These are phyloP conservation scores for Diorhabda carinulata DNA, from an alignment of 1,140 invertebrate genomes.

Conservation along the genomic window DNA sequence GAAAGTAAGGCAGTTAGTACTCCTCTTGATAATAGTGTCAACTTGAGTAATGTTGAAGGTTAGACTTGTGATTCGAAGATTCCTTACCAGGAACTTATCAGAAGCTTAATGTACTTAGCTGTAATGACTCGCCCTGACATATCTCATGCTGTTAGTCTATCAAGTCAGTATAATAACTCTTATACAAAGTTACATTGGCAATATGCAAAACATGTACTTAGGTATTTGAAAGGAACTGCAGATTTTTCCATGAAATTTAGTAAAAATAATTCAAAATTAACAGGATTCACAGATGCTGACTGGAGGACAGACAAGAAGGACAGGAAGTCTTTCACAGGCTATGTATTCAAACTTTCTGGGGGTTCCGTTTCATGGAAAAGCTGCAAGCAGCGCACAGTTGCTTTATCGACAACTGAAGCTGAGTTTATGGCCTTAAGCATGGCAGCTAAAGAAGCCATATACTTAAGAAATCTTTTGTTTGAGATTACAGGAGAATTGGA, in stretches of 20 bases:
- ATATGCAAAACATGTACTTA: slow-evolving; percentile 49
- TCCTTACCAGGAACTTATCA: slow-evolving; percentile 45
- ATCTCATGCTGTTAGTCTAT: slow-evolving; percentile 39
- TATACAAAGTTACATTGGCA: slow-evolving; percentile 46
- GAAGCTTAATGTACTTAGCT: slow-evolving; percentile 48
- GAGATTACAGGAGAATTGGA: slow-evolving; percentile 26
- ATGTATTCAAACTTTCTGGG: slow-evolving; percentile 36
- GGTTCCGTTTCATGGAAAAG: slow-evolving; percentile 37
- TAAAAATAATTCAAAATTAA: slow-evolving; percentile 24
- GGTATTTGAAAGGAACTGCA: slow-evolving; percentile 46
- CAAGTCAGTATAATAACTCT: slow-evolving; percentile 42
- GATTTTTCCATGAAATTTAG: slow-evolving; percentile 11
- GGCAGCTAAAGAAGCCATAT: slow-evolving; percentile 36
- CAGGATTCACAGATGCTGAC: slow-evolving; percentile 47
- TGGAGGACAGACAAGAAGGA: slow-evolving; percentile 41
- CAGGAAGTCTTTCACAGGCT: slow-evolving; percentile 44
- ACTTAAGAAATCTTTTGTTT: slow-evolving; percentile 42
- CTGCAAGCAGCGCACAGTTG: slow-evolving; percentile 43
- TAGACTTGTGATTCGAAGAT: slow-evolving; percentile 35
- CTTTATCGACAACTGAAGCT: slow-evolving; percentile 46
- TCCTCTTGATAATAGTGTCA: no score
- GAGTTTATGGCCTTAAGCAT: slow-evolving; percentile 44
- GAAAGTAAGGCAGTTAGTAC: no score
- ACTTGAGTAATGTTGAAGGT: slow-evolving; percentile 20
- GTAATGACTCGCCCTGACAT: slow-evolving; percentile 49